Evolutionary conservation across 2,797 vertebrate genomes (phyloP).

Genomic region (Tympanoctomys barrerae): DNA sequence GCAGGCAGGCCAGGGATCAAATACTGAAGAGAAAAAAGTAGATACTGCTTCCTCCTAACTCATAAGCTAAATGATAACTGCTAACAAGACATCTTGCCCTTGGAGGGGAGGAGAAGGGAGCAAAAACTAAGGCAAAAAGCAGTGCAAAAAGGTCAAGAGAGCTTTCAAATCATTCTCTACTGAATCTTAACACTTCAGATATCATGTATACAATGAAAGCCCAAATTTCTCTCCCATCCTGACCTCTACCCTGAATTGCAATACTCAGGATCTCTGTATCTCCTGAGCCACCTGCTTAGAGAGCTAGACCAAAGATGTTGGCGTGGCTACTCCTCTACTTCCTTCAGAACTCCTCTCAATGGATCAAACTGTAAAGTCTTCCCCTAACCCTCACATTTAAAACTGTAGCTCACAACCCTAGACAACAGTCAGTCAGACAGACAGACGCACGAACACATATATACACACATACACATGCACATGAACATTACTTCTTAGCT

Average conservation of each 20-base stretch:
- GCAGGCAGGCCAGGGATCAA: too few relatives aligned
- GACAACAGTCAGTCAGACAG: not conserved
- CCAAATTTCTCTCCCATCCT: not conserved
- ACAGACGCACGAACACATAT: not conserved
- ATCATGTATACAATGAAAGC: not conserved
- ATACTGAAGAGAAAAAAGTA: not conserved
- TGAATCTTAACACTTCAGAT: not conserved
- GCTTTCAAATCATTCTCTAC: not conserved
- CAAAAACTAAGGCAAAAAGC: not conserved
- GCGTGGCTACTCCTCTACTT: not conserved
- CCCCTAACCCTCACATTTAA: not conserved
- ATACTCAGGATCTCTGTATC: not conserved
- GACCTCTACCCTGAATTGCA: not conserved
- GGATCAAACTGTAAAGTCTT: not conserved
- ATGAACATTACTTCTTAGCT: not conserved
- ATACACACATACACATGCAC: not conserved
- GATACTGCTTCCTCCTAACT: not conserved
- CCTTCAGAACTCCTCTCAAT: not conserved
- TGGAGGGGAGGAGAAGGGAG: not conserved
- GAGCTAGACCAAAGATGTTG: not conserved
- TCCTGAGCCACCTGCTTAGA: not conserved
- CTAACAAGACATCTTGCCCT: not conserved
- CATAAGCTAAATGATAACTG: not conserved
- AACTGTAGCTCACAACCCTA: not conserved
- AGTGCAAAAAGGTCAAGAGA: not conserved